A percentile compares a stretch with the other conserved stretches of the same genome.
phyloP scores from a whole-genome alignment of 1,140 invertebrate species.

The Microplitis mediator region DNA sequence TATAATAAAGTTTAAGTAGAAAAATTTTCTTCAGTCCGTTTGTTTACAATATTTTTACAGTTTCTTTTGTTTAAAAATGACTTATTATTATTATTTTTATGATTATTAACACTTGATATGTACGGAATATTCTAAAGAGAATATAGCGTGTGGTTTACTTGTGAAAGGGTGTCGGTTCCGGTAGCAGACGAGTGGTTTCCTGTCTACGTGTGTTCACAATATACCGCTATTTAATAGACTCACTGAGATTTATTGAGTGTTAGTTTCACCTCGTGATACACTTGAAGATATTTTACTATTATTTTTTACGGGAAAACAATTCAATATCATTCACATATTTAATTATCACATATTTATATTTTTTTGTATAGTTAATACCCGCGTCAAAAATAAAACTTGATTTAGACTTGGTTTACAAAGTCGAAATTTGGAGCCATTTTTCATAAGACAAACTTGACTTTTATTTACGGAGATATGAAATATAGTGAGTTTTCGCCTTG shows the following conservation, averaged over 20 bases:
- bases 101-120: neutral
- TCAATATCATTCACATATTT: neutral
- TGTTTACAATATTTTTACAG: too few species aligned
- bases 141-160: constrained; percentile 5
- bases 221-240: constrained; percentile 31
- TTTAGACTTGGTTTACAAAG: too few species aligned
- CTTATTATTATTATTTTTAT: neutral
- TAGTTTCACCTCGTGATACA: neutral
- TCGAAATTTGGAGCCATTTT: too few species aligned
- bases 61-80: too few species aligned
- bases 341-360: neutral
- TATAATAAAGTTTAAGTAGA: too few species aligned
- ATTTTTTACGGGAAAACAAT: neutral
- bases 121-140: neutral
- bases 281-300: neutral
- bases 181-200: constrained; percentile 36
- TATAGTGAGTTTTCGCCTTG: too few species aligned
- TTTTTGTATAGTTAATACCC: neutral
- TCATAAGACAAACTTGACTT: too few species aligned
- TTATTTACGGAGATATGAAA: too few species aligned
- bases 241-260: constrained; percentile 1
- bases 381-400: too few species aligned
- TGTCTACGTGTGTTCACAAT: constrained; percentile 18
- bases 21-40: too few species aligned
- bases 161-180: constrained; percentile 43